Base-by-base conservation (phyloP, 2,888 invertebrate genomes). In the Clitarchus hookeri region DNA sequence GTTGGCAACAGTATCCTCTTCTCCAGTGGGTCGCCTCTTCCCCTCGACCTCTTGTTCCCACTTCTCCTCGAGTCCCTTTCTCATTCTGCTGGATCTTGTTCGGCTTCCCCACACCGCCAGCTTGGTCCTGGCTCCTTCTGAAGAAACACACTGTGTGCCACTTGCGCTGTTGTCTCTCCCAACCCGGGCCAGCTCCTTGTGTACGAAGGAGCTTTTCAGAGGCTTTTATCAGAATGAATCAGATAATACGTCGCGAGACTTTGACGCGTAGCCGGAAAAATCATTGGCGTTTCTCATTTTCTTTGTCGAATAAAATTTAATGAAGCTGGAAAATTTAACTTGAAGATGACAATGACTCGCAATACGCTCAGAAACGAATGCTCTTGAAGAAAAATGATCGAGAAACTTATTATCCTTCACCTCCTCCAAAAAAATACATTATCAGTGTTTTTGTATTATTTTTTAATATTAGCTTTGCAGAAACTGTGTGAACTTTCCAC, bases 1-100 rank as follows among this genome's bases (percentile, higher is more conserved):
- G 65, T 65, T n/a, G 65, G 65, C 65, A 65, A 65, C 65, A 65
- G 12, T 65, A 65, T 65, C 65, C 65, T 65, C 65, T 65, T 48
- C 48, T 48, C 48, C 48, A 48, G 48, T 48, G 3, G 48, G 48
- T 48, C 48, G 48, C 8, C 16, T 16, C 36, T 36, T 36, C 36
- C 36, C 36, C 36, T 16, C 6, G 48, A 2, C 48, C 48, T 48
- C 48, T 48, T 1, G 48, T n/a, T n/a, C n/a, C n/a, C n/a, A 16
- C 65, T n/a, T 65, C 65, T 12, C 65, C n/a, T 12, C 8, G 53
- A n/a, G 23, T 23, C 65, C 65, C 65, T 65, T 65, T n/a, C 65
- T 65, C 65, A 23, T 65, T 23, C 65, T 65, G 65, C 8, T 6
- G 6, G 65, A 65, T 65, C 65, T 65, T 53, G 4, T 53, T 65